Conservation (phyloP, 2,113 vertebrate species). For the Podiceps cristatus region DNA sequence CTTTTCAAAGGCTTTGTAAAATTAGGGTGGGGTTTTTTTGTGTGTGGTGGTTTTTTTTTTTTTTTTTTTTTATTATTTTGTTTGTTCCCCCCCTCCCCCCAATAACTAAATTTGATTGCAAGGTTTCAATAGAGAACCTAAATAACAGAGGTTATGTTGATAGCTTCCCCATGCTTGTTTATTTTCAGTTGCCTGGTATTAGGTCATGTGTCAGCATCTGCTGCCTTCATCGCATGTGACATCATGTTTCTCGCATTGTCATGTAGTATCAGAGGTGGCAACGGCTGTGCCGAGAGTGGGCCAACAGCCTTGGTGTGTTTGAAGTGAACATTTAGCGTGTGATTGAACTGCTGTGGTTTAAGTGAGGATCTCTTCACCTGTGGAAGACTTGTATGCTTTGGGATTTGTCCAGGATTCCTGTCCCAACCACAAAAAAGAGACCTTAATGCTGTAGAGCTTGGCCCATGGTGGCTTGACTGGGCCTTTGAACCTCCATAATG, state of each 20-base stretch:
- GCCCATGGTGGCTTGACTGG: neutral
- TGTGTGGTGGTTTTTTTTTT: too few relatives aligned
- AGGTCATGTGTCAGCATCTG: neutral
- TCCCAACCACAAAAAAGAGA: too few relatives aligned
- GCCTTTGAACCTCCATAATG: neutral
- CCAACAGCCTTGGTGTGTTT: neutral
- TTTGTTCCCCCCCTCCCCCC: too few relatives aligned
- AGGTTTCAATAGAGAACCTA: neutral
- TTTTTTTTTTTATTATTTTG: too few relatives aligned
- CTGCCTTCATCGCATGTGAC: neutral
- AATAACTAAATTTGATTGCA: neutral
- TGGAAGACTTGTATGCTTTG: neutral
- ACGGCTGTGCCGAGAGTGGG: neutral
- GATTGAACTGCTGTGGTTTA: neutral
- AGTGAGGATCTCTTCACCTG: neutral
- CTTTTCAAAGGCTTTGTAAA: neutral
- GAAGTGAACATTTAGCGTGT: accelerated
- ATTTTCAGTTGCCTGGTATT: neutral
- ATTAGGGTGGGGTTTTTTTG: neutral
- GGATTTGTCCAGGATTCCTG: neutral
- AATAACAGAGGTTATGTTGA: neutral
- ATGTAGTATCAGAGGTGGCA: neutral
- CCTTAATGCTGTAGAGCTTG: neutral
- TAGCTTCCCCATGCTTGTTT: neutral
- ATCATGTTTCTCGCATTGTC: neutral